A percentile compares a stretch with the other conserved stretches of the same genome.
These are phyloP conservation scores for Scelioninae gen. 1 DNA, from an alignment of 2,888 invertebrate genomes.

Conservation along the genomic window DNA sequence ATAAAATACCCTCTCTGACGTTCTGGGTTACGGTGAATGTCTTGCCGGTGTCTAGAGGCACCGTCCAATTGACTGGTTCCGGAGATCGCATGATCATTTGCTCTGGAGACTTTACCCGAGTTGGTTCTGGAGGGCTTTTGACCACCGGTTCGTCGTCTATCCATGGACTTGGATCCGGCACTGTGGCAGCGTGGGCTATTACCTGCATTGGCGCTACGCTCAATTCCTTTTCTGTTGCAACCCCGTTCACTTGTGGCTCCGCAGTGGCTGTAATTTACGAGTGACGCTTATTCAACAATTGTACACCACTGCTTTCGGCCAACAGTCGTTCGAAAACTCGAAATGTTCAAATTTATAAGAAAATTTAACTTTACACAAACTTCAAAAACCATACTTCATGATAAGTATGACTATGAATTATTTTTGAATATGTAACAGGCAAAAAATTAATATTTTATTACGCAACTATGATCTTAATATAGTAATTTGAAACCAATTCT, in stretches of 20 bases:
- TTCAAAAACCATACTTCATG: neutral
- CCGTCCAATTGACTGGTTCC: conserved; percentile 97
- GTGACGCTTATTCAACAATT: conserved; percentile 75
- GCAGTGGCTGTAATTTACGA: conserved; percentile 82
- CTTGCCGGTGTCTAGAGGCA: conserved; percentile 96
- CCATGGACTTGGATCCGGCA: conserved; percentile 85
- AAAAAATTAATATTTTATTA: too few relatives aligned
- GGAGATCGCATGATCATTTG: conserved; percentile 96
- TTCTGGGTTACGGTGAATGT: conserved; percentile 97
- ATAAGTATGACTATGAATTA: too few relatives aligned
- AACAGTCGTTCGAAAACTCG: conserved; percentile 24
- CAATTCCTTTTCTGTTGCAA: conserved; percentile 78
- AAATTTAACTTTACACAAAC: neutral
- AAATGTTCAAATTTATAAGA: conserved; percentile 8
- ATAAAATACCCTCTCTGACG: conserved; percentile 89
- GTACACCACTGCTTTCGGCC: conserved; percentile 61
- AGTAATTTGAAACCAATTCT: neutral
- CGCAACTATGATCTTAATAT: neutral
- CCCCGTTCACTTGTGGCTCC: conserved; percentile 82
- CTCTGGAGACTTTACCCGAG: conserved; percentile 96
- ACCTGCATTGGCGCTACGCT: conserved; percentile 78
- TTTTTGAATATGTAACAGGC: too few relatives aligned
- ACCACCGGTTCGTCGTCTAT: conserved; percentile 89
- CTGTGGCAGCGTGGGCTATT: conserved; percentile 87
- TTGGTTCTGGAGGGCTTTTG: conserved; percentile 96